Conservation (phyloP, 2,797 vertebrate species). For the Scyliorhinus canicula region DNA sequence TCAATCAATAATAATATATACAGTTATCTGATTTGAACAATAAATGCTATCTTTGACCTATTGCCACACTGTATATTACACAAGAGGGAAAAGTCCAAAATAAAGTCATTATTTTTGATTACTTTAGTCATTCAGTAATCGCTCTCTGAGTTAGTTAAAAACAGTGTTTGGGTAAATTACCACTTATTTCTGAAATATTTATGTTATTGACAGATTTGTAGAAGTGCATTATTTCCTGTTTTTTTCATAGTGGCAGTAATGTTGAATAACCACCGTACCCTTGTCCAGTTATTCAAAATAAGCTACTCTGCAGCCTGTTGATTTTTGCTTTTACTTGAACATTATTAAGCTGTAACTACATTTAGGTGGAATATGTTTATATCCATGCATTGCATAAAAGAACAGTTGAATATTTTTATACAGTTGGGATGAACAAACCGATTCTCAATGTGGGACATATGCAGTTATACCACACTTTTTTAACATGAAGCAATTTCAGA, state of each 20-base stretch:
- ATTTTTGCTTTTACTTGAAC: not conserved
- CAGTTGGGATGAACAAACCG: not conserved
- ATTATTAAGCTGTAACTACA: not conserved
- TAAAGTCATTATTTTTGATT: constrained; percentile 21
- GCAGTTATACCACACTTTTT: not conserved
- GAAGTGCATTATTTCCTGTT: not conserved
- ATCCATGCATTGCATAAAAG: not conserved
- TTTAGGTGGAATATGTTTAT: not conserved
- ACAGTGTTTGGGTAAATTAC: not conserved
- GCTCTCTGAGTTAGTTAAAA: not conserved
- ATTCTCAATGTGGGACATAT: not conserved
- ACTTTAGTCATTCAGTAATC: not conserved
- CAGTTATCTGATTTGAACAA: constrained; percentile 25
- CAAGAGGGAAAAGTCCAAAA: constrained; percentile 33
- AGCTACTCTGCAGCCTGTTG: not conserved
- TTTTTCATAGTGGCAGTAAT: not conserved
- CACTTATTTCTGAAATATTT: not conserved
- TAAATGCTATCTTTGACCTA: constrained; percentile 33
- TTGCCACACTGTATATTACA: constrained; percentile 12
- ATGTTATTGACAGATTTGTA: not conserved
- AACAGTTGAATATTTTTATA: not conserved
- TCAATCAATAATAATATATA: constrained; percentile 20
- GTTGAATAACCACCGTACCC: not conserved
- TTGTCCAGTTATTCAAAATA: not conserved
- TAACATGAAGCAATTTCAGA: not conserved